Conservation (phyloP, 23 tunicate genomes). For the Diplosoma virens region DNA sequence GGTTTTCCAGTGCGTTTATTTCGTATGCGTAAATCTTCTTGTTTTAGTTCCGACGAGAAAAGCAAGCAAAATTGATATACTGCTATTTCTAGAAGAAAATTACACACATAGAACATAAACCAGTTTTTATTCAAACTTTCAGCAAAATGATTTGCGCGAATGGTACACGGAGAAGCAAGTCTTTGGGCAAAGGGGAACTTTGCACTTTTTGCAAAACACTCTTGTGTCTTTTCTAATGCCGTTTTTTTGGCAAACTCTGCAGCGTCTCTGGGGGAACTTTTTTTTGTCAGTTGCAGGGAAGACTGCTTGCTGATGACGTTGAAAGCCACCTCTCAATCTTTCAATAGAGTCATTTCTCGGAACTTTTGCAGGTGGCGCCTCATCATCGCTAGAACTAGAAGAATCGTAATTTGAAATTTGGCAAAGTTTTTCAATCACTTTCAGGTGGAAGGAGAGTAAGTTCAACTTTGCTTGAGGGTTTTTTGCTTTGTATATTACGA, state of each 20-base stretch:
- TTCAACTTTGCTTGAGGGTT: background rate
- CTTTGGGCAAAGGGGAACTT: background rate
- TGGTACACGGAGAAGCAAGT: conserved; percentile 1
- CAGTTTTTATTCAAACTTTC: conserved; percentile 11
- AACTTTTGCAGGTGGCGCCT: conserved; percentile 17
- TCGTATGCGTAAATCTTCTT: too few species aligned
- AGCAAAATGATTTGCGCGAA: conserved; percentile 8
- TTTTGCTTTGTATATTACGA: conserved; percentile 15
- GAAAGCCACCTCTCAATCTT: conserved; percentile 28
- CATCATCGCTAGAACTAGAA: conserved; percentile 15
- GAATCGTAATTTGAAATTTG: conserved; percentile 23
- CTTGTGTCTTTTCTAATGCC: conserved; percentile 29
- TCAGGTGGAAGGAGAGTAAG: background rate
- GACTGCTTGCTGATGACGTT: conserved; percentile 25
- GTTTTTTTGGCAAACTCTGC: conserved; percentile 29
- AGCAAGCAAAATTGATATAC: background rate
- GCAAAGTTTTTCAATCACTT: conserved; percentile 27
- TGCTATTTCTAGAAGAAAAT: conserved; percentile 2
- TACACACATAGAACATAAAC: conserved; percentile 4
- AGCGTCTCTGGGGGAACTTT: conserved; percentile 22
- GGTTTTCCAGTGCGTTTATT: too few species aligned
- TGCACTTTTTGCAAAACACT: conserved; percentile 17
- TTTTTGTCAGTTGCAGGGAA: conserved; percentile 18
- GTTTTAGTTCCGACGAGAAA: too few species aligned
- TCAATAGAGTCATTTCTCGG: conserved; percentile 20